Base-by-base conservation (phyloP, 2,888 invertebrate species). In the Diarsia brunnea region DNA sequence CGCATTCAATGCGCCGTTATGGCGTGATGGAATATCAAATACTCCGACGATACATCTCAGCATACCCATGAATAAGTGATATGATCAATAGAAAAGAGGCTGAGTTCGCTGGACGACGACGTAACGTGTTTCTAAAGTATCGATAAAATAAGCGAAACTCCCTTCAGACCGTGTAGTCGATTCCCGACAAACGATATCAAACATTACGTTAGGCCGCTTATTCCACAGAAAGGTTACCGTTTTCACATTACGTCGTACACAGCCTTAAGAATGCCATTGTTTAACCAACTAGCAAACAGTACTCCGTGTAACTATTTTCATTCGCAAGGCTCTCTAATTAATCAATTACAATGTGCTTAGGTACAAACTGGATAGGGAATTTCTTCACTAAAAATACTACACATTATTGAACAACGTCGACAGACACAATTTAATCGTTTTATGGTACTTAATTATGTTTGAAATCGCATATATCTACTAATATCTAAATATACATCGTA, bases 221-320 rank as follows among this genome's bases (percentile, higher is more conserved):
- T 78, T 80, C 81, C 65, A 69, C 82, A 75, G 78, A 88, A 88
- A 88, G 88, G 88, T 88, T 88, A 88, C 79, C 63, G 74, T 88
- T 88, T 88, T 88, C 87, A 86, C 88, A 88, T 88, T 88, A 88
- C 82, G 81, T 87, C 72, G 79, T 76, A 85, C 77, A 55, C 73
- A 78, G 79, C 73, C 77, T 78, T 79, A 87, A 87, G 87, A 88
- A 87, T 88, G 82, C 84, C 75, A 88, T 88, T 88, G 88, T 88
- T 79, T 75, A 85, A 66, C 75, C 64, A 70, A 66, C 82, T 73
- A 75, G 82, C 88, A 85, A 88, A 85, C 80, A 86, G 84, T 79
- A 81, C 81, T 75, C 78, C 73, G 75, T 81, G 73, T 84, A 85
- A 80, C 82, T 82, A 89, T 88, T 86, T 84, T 78, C 83, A 84